Conservation (phyloP, 2,888 invertebrate species). For the Teinopalpus imperialis region DNA sequence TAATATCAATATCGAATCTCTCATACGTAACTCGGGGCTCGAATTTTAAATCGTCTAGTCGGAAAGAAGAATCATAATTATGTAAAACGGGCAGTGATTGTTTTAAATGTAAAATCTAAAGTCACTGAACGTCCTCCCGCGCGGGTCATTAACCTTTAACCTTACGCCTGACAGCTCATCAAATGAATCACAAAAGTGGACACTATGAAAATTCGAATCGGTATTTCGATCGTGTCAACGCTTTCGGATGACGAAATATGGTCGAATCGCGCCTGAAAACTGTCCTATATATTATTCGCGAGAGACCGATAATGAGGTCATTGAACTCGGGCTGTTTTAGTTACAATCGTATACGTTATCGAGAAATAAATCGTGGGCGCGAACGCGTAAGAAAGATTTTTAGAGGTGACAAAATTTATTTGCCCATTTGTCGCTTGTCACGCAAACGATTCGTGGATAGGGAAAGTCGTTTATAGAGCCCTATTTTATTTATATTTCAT, state of each 20-base stretch:
- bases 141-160: constrained; percentile 45
- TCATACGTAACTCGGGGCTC: constrained; percentile 23
- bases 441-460: constrained; percentile 33
- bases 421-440: constrained; percentile 42
- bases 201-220: constrained; percentile 19
- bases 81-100: constrained; percentile 26
- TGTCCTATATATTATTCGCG: constrained; percentile 75
- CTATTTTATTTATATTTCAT: constrained; percentile 30
- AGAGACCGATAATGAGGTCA: constrained; percentile 65
- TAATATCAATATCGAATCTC: constrained; percentile 21
- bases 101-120: constrained; percentile 31
- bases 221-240: constrained; percentile 39
- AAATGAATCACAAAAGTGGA: constrained; percentile 23
- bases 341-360: constrained; percentile 51
- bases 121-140: constrained; percentile 38
- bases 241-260: constrained; percentile 50
- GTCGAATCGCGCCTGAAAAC: constrained; percentile 59
- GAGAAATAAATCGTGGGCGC: constrained; percentile 34
- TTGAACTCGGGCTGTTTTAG: constrained; percentile 61
- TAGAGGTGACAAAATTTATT: constrained; percentile 43
- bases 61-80: constrained; percentile 17
- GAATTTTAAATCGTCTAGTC: constrained; percentile 26
- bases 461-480: constrained; percentile 36
- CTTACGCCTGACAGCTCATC: constrained; percentile 34
- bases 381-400: constrained; percentile 34